phyloP scores from a whole-genome alignment of 2,113 vertebrate genomes.

The Antennarius striatus region DNA sequence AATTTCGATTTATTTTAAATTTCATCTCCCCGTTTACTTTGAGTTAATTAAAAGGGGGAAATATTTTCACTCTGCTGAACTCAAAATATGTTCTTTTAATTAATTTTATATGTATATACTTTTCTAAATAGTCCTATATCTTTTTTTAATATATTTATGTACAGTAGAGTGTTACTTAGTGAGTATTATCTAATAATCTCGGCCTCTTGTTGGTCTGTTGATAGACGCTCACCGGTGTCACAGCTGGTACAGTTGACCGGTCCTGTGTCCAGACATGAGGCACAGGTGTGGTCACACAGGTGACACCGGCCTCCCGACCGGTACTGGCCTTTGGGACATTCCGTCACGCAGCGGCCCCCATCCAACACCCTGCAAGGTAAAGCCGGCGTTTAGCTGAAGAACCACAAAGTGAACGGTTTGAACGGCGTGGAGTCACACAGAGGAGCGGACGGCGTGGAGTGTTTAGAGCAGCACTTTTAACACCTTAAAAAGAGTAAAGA shows the following conservation, averaged over 20 bases:
- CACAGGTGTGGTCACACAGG: constrained; percentile 89
- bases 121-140: too few species aligned
- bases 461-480: background rate
- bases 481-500: background rate
- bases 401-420: too few species aligned
- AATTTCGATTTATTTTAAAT: too few species aligned
- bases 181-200: too few species aligned
- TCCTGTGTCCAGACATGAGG: constrained; percentile 83
- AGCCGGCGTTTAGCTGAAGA: background rate
- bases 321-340: constrained; percentile 84
- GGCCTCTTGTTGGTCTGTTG: background rate
- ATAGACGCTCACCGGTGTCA: constrained; percentile 81
- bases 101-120: too few species aligned
- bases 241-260: constrained; percentile 86
- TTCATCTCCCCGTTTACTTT: too few species aligned
- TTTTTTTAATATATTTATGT: too few species aligned
- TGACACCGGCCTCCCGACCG: constrained; percentile 82
- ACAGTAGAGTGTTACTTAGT: too few species aligned
- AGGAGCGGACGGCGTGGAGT: background rate
- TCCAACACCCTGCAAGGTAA: constrained; percentile 81
- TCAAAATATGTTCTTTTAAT: too few species aligned
- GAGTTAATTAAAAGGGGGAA: too few species aligned
- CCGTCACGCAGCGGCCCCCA: constrained; percentile 78
- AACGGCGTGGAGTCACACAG: constrained; percentile 9
- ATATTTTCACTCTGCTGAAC: too few species aligned